Evolutionary conservation across 2,113 vertebrate genomes (phyloP), one percentile per base, ranked within the genome.

Genomic region (Cebus imitator): DNA sequence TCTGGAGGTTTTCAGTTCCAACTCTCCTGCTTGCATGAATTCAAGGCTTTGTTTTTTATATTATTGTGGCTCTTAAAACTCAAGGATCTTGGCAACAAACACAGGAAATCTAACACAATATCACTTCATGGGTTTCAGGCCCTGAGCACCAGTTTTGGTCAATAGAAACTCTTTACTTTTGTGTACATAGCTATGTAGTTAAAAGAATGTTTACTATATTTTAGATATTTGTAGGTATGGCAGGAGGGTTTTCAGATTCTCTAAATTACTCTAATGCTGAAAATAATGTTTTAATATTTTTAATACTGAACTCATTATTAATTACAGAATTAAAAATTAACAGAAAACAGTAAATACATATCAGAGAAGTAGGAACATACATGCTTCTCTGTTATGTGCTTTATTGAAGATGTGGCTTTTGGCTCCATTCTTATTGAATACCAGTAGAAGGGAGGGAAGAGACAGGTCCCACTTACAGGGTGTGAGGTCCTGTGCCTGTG

Each of bases 241-340:
- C 48, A 61, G 17, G 8, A 91, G 18, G 11, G 7, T 23, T 89
- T 85, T 82, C 13, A 57, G 57, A 55, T 61, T 82, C 73, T 55
- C 64, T 68, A 73, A 80, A 40, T 75, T 75, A 48, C 17, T 86
- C 37, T 17, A 68, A 32, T 76, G 43, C 37, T 86, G 32, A 32
- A 89, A 76, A 86, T 43, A 84, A 80, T 87, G 40, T 81, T 85
- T 90, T 50, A 79, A 61, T 94, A 48, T 50, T 73, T 88, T 40
- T n/a, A 23, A n/a, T 75, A 72, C 50, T 80, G 45, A 89, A 73
- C 35, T 88, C 13, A 45, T 14, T 85, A 57, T 76, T 88, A 95
- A 20, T 84, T 81, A 75, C 14, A 4, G 6, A 52, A 80, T 61
- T 95, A 85, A 82, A 86, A 92, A 45, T 72, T 89, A 37, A 83